Evolutionary conservation across 1,140 invertebrate genomes (phyloP).

Genomic region (Camponotus floridanus): DNA sequence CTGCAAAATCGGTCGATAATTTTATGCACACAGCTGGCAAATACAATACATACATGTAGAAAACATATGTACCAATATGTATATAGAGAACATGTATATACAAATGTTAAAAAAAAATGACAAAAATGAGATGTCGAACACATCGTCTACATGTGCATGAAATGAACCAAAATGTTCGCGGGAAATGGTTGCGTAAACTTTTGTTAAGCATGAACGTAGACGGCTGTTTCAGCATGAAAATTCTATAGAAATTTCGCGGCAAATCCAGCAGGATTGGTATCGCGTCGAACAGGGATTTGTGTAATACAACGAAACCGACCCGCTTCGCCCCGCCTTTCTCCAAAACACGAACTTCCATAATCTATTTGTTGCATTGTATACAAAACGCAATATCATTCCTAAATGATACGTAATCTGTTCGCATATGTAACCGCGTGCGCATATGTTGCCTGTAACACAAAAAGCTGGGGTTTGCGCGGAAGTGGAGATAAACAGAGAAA

Average conservation of each 20-base stretch:
- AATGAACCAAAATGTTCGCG: constrained; percentile 1
- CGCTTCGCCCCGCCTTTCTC: neutral
- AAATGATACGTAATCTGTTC: constrained; percentile 28
- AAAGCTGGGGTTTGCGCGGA: neutral
- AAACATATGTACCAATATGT: neutral
- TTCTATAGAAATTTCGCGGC: constrained; percentile 37
- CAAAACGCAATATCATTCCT: constrained; percentile 30
- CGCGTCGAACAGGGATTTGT: constrained; percentile 38
- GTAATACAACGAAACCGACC: neutral
- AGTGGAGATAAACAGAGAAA: neutral
- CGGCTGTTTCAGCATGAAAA: constrained; percentile 37
- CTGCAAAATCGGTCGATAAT: neutral
- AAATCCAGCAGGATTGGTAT: constrained; percentile 52
- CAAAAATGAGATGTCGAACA: neutral
- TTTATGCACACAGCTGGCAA: neutral
- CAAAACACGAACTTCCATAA: constrained; percentile 24
- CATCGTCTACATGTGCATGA: neutral
- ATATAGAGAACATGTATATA: neutral
- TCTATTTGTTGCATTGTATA: constrained; percentile 25
- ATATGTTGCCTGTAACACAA: constrained; percentile 1
- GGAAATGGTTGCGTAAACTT: constrained; percentile 43
- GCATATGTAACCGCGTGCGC: neutral
- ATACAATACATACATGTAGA: neutral
- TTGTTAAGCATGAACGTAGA: neutral
- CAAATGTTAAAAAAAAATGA: neutral